Percentiles rank a stretch among this genome's conserved stretches.
Conservation (phyloP, 35 echinoderm and acorn worm genomes). For the Heliocidaris tuberculata region DNA sequence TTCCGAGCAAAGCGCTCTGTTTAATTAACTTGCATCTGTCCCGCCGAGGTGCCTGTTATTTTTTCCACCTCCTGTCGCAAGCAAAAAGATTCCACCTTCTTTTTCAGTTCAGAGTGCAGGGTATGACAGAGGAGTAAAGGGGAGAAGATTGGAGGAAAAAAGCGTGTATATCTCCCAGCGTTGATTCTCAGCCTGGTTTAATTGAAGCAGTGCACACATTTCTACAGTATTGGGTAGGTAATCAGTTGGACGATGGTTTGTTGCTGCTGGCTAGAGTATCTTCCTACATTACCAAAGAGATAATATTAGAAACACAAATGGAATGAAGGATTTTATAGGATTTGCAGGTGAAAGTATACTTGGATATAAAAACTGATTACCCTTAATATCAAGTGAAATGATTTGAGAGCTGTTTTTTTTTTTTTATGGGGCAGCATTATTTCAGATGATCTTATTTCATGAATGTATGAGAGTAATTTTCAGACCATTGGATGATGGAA, state of each 20-base stretch:
- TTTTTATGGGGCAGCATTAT: neutral
- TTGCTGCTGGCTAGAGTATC: neutral
- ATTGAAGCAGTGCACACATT: conserved; percentile 16
- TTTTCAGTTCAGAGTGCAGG: neutral
- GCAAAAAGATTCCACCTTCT: neutral
- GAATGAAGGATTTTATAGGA: neutral
- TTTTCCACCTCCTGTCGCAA: conserved; percentile 1
- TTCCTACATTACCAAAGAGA: neutral
- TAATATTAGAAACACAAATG: neutral
- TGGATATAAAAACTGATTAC: no score
- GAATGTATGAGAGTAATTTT: no score
- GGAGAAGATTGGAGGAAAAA: neutral
- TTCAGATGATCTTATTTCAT: no score
- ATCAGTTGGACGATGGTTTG: neutral
- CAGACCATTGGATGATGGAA: no score
- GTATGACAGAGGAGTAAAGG: neutral
- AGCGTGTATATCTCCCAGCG: neutral
- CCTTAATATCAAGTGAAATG: neutral
- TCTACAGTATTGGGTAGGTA: neutral
- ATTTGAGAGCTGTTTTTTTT: neutral
- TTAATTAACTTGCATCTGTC: conserved; percentile 17
- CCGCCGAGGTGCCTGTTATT: neutral
- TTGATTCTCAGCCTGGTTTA: neutral
- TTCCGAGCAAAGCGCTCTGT: neutral
- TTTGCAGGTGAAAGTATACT: neutral